Conservation (phyloP, 2,113 vertebrate genomes). For the Naja naja region DNA sequence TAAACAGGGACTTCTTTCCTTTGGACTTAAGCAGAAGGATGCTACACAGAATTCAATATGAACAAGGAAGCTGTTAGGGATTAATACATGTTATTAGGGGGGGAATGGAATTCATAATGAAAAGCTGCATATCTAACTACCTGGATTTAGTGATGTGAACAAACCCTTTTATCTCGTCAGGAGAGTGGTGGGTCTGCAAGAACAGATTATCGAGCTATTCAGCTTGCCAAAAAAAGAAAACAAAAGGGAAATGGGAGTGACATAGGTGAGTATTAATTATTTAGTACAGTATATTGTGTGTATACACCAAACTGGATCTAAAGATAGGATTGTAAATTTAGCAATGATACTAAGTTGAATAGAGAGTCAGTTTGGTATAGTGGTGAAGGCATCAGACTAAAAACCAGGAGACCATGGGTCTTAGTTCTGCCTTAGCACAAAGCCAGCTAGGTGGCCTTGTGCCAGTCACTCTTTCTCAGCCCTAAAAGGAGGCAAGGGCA, state of each 20-base stretch:
- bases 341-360: neutral
- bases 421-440: neutral
- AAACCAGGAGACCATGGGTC: neutral
- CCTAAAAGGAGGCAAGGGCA: neutral
- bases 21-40: neutral
- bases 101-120: neutral
- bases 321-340: neutral
- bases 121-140: neutral
- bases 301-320: neutral
- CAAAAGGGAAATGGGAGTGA: constrained; percentile 77
- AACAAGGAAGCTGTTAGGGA: neutral
- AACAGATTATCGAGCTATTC: constrained; percentile 95
- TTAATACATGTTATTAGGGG: neutral
- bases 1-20: neutral
- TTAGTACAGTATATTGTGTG: neutral
- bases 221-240: constrained; percentile 88
- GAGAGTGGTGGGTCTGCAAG: constrained; percentile 91
- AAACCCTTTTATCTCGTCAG: constrained; percentile 69
- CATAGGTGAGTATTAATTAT: constrained; percentile 70
- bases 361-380: neutral
- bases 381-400: neutral
- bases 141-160: constrained; percentile 30
- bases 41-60: neutral
- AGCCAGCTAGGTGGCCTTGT: neutral
- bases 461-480: neutral